Evolutionary conservation across 2,888 invertebrate genomes (phyloP).

Genomic region (Sphaerophoria rueppellii): DNA sequence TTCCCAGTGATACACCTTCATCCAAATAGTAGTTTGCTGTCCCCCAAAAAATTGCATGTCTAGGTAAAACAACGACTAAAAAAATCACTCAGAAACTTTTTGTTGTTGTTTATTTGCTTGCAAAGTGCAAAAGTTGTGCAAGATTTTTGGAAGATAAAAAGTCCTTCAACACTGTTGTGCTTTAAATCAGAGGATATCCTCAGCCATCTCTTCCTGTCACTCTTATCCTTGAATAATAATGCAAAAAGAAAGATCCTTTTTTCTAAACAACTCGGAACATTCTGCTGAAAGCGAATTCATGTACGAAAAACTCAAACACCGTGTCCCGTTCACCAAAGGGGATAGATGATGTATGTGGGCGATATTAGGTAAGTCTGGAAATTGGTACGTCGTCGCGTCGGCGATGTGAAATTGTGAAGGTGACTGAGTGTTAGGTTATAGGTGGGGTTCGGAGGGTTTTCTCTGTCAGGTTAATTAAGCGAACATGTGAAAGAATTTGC

Average conservation of each 20-base stretch:
- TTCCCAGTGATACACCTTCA: background rate
- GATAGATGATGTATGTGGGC: background rate
- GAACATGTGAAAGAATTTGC: conserved; percentile 48
- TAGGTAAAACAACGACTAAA: background rate
- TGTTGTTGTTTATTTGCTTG: background rate
- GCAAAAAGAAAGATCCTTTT: conserved; percentile 24
- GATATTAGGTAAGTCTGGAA: background rate
- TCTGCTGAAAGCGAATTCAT: conserved; percentile 57
- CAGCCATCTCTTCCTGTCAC: background rate
- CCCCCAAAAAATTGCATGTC: background rate
- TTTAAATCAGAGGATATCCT: conserved; percentile 54
- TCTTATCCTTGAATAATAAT: background rate
- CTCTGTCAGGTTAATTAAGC: conserved; percentile 61
- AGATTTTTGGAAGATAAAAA: conserved; percentile 8
- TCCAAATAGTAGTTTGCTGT: background rate
- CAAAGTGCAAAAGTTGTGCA: conserved; percentile 39
- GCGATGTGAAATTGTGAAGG: background rate
- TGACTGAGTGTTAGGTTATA: background rate
- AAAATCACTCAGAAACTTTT: conserved; percentile 20
- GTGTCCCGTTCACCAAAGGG: background rate
- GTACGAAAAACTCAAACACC: conserved; percentile 44
- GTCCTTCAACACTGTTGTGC: conserved; percentile 43
- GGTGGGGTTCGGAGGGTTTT: conserved; percentile 6
- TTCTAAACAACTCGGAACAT: background rate
- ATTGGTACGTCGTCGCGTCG: background rate